phyloP scores from a whole-genome alignment of 2,113 vertebrate genomes.

The Cephalopterus ornatus region DNA sequence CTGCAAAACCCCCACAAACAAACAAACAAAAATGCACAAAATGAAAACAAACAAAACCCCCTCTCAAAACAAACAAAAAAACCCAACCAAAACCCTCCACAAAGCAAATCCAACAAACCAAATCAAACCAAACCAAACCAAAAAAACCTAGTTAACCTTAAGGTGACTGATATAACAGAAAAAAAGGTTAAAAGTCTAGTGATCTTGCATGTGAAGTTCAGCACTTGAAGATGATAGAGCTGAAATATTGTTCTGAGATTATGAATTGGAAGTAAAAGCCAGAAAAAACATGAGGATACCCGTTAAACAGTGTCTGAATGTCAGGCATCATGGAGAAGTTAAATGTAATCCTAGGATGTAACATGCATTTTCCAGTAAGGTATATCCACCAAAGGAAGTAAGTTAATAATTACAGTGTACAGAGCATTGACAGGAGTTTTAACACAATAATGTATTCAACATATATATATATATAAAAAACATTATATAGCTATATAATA shows the following conservation, averaged over 20 bases:
- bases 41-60: background rate
- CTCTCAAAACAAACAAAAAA: no score
- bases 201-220: background rate
- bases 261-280: background rate
- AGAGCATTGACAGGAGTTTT: background rate
- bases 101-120: background rate
- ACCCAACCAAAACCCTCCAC: background rate
- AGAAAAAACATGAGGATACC: background rate
- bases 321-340: background rate
- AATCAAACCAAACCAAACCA: fast-evolving
- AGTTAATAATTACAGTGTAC: background rate
- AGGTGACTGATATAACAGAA: background rate
- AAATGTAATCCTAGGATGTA: background rate
- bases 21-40: background rate
- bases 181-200: background rate
- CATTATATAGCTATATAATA: no score
- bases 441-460: background rate
- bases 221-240: background rate
- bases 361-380: background rate
- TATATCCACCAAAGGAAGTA: background rate
- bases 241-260: background rate
- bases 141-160: background rate
- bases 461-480: background rate
- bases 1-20: background rate
- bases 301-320: background rate